Conservation (phyloP, 2,113 vertebrate species). For the Anarrhichthys ocellatus region DNA sequence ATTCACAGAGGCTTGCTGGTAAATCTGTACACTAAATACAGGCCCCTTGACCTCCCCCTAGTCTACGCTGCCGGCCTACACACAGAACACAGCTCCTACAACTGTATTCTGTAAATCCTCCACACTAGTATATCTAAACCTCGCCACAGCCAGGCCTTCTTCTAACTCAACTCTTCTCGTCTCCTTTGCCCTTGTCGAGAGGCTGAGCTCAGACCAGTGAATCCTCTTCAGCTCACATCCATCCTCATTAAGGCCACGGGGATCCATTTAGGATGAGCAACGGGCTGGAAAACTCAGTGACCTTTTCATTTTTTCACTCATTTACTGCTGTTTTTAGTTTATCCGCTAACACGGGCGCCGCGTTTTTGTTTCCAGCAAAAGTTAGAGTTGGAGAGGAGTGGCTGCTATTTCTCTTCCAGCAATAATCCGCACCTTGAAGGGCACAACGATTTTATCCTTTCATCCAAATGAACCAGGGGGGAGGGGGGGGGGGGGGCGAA, state of each 20-base stretch:
- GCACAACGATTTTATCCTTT: conserved; percentile 24
- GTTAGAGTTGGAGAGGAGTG: conserved; percentile 28
- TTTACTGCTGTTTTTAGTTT: conserved; percentile 67
- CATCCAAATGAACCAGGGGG: conserved; percentile 8
- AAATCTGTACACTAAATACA: conserved; percentile 39
- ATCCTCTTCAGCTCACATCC: conserved; percentile 67
- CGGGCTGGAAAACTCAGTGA: conserved; percentile 75
- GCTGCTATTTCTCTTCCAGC: neutral
- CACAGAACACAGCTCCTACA: conserved; percentile 24
- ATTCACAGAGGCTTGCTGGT: conserved; percentile 31
- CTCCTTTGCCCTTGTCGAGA: conserved; percentile 63
- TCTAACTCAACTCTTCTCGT: conserved; percentile 36
- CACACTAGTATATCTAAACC: conserved; percentile 33
- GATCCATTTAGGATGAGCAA: conserved; percentile 73
- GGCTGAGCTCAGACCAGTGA: conserved; percentile 58
- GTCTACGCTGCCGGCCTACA: conserved; percentile 31
- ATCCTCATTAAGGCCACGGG: conserved; percentile 73
- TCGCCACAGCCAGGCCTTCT: conserved; percentile 23
- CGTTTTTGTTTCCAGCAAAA: conserved; percentile 54
- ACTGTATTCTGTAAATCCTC: conserved; percentile 51
- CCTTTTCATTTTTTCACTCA: conserved; percentile 76
- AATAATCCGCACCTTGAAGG: conserved; percentile 26
- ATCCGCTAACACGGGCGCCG: conserved; percentile 11
- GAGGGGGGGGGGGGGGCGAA: neutral
- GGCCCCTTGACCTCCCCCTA: conserved; percentile 41